Evolutionary conservation across 2,113 vertebrate genomes (phyloP).

Genomic region (Otolemur garnettii): DNA sequence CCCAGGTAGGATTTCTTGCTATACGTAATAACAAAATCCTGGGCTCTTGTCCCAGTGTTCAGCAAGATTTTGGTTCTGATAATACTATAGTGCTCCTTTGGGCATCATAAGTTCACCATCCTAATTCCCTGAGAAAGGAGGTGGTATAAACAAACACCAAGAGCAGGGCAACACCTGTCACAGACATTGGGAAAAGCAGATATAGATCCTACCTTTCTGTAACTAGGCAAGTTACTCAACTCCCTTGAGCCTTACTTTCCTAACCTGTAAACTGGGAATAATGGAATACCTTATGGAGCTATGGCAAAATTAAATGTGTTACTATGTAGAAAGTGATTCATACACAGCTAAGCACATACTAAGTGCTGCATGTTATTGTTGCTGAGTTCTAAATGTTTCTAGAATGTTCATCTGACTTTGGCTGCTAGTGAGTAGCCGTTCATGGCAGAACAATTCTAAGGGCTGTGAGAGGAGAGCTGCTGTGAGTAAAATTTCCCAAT

Average conservation of each 20-base stretch:
- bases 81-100: constrained; percentile 56
- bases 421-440: not conserved
- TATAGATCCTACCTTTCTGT: not conserved
- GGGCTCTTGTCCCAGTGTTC: constrained; percentile 39
- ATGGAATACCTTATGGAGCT: not conserved
- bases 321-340: constrained; percentile 40
- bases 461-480: not conserved
- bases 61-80: constrained; percentile 64
- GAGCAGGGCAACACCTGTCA: not conserved
- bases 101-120: constrained; percentile 49
- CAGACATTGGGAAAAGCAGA: not conserved
- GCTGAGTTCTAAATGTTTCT: constrained; percentile 63
- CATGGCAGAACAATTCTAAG: constrained; percentile 49
- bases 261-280: constrained; percentile 28
- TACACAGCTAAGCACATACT: not conserved
- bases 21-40: constrained; percentile 25
- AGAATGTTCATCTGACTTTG: constrained; percentile 32
- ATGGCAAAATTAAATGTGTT: constrained; percentile 10
- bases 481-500: constrained; percentile 73
- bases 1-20: not conserved
- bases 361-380: not conserved
- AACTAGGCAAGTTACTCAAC: not conserved
- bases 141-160: constrained; percentile 9
- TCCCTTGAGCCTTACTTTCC: not conserved
- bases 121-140: constrained; percentile 65